phyloP scores from a whole-genome alignment of 2,113 vertebrate genomes.

The Uropsilus gracilis region DNA sequence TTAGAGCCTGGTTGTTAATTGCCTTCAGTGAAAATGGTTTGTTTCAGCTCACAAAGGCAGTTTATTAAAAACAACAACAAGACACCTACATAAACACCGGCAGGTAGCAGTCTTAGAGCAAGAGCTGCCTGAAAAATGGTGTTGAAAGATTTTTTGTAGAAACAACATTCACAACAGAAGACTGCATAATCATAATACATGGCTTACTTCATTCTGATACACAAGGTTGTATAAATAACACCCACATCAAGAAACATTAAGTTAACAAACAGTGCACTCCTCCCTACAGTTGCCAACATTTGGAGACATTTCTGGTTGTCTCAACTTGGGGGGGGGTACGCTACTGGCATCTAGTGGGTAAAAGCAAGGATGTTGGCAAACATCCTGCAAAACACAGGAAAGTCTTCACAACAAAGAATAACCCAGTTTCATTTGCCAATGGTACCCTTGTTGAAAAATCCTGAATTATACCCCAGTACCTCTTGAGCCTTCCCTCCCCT shows the following conservation, averaged over 20 bases:
- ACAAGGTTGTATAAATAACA: not conserved
- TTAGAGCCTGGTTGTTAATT: not conserved
- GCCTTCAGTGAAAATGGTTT: not conserved
- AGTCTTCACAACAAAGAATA: not conserved
- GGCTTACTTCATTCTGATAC: slow-evolving; percentile 34
- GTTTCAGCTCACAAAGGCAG: too few species aligned
- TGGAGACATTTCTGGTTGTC: not conserved
- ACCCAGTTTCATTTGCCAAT: not conserved
- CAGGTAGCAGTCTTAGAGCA: too few species aligned
- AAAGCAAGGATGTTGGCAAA: not conserved
- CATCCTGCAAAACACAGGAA: not conserved
- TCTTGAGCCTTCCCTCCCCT: too few species aligned
- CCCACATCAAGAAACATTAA: not conserved
- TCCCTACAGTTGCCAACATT: not conserved
- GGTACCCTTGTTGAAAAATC: not conserved
- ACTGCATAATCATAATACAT: not conserved
- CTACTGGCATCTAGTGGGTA: not conserved
- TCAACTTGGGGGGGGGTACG: not conserved
- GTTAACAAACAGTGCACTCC: slow-evolving; percentile 24
- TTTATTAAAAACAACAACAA: too few species aligned
- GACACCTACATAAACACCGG: too few species aligned
- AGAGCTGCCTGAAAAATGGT: not conserved
- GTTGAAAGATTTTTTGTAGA: not conserved
- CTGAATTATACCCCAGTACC: slow-evolving; percentile 4
- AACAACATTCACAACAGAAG: slow-evolving; percentile 55